phyloP scores from a whole-genome alignment of 2,113 vertebrate species.

The Zingel zingel region DNA sequence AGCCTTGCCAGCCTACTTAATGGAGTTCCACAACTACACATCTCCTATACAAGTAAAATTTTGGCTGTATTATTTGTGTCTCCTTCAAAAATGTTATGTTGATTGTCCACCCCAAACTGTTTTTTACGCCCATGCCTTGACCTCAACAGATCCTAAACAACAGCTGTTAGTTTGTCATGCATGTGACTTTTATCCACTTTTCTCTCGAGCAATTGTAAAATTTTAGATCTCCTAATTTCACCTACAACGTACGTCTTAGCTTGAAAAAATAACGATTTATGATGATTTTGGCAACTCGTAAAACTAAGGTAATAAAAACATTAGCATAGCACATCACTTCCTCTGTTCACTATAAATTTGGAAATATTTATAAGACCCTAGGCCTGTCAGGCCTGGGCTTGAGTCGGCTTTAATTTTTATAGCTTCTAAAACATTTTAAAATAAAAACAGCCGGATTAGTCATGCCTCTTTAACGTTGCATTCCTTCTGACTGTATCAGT shows the following conservation, averaged over 20 bases:
- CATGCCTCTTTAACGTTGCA: slow-evolving; percentile 45
- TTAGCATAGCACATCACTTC: slow-evolving; percentile 61
- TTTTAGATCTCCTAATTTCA: slow-evolving; percentile 27
- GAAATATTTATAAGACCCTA: slow-evolving; percentile 66
- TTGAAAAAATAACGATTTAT: slow-evolving; percentile 45
- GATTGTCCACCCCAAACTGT: too few species aligned
- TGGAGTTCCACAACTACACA: too few species aligned
- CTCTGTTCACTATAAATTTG: slow-evolving; percentile 52
- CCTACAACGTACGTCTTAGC: not conserved
- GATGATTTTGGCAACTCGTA: slow-evolving; percentile 61
- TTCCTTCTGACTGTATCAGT: slow-evolving; percentile 23
- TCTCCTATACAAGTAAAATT: too few species aligned
- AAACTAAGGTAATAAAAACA: slow-evolving; percentile 66
- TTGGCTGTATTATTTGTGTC: too few species aligned
- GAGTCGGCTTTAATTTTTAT: slow-evolving; percentile 58
- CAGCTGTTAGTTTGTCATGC: slow-evolving; percentile 25
- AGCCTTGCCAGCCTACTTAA: too few species aligned
- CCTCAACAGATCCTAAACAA: not conserved
- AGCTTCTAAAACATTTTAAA: slow-evolving; percentile 60
- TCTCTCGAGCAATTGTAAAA: slow-evolving; percentile 10
- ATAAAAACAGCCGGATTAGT: slow-evolving; percentile 68
- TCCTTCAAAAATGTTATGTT: too few species aligned
- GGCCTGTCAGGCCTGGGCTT: slow-evolving; percentile 64
- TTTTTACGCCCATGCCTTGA: not conserved
- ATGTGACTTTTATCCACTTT: slow-evolving; percentile 16